Conservation (phyloP, 2,113 vertebrate genomes). For the Hepsetus odoe region DNA sequence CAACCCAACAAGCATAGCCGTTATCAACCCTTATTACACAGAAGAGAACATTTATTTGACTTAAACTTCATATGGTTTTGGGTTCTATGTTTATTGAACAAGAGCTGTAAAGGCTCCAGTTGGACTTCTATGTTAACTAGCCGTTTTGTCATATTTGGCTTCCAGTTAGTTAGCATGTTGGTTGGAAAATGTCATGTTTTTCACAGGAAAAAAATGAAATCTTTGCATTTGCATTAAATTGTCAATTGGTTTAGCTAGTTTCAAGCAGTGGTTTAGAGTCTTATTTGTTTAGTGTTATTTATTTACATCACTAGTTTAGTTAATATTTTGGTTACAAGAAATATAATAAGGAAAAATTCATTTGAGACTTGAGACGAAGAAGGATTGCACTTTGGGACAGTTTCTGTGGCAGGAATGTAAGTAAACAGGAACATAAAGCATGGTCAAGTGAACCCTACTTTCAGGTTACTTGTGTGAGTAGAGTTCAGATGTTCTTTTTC, state of each 20-base stretch:
- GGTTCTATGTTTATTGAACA: too few species aligned
- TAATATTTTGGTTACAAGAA: not conserved
- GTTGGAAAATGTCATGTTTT: too few species aligned
- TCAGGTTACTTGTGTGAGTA: not conserved
- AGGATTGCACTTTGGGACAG: not conserved
- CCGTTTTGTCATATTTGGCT: not conserved
- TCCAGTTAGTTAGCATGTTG: not conserved
- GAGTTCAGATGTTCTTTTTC: conserved; percentile 16
- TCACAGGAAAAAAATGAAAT: too few species aligned
- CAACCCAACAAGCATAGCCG: too few species aligned
- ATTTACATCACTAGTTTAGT: not conserved
- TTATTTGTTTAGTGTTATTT: not conserved
- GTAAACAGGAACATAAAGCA: not conserved
- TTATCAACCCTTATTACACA: too few species aligned
- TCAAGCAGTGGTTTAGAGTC: not conserved
- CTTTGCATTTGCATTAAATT: too few species aligned
- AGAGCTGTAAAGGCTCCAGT: not conserved
- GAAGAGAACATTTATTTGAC: too few species aligned
- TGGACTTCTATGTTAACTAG: too few species aligned
- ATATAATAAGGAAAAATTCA: not conserved
- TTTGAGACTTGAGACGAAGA: not conserved
- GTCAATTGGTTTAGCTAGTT: too few species aligned
- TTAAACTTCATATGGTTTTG: too few species aligned
- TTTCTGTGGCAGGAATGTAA: not conserved
- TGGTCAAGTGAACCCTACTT: not conserved